Base-by-base conservation (phyloP, 1,140 invertebrate genomes). In the Augochlora pura region DNA sequence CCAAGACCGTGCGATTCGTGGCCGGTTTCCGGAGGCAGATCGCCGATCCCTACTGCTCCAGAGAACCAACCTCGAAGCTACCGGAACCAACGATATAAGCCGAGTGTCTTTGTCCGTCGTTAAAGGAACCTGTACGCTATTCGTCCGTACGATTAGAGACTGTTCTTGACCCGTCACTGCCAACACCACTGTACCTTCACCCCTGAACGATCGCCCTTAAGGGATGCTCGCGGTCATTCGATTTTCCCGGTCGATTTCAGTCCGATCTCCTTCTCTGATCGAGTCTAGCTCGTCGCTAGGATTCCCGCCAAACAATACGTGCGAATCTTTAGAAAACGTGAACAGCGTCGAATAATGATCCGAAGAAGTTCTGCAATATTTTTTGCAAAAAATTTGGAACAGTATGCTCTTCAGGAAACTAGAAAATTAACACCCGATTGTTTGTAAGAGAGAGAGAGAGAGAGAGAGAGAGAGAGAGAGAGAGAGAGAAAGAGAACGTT, bases 101-200 rank as follows among this genome's bases (percentile, higher is more conserved):
- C 59, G 25, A 78, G 75, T 71, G 32, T 77, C 38, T 52, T 68
- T 75, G 49, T 68, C 73, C 75, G 68, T 77, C 52, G 75, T 71
- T 62, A 71, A 77, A 64, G 27, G 69, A 72, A 78, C 38, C 76
- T 18, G 76, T 72, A 77, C 76, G 46, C 68, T 52, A 77, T 77
- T 77, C 76, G 76, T 71, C 76, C 76, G 69, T 77, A 65, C 68
- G 49, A 52, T 60, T 69, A 77, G 27, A 77, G 27, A 78, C 23
- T 46, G 60, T 72, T 78, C 76, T 64, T 52, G 18, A 42, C 59
- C 46, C 60, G 32, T 14, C 32, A 64, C 60, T 46, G 60, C 46
- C 46, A 18, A 78, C 6, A 5, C 12, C 42, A 32, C n/a, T 38
- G 18, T 38, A n/a, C n/a, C 27, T 60, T 23, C 63, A 46, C 39